Conservation (phyloP, 1,140 invertebrate genomes). For the Sycophila sp. region DNA sequence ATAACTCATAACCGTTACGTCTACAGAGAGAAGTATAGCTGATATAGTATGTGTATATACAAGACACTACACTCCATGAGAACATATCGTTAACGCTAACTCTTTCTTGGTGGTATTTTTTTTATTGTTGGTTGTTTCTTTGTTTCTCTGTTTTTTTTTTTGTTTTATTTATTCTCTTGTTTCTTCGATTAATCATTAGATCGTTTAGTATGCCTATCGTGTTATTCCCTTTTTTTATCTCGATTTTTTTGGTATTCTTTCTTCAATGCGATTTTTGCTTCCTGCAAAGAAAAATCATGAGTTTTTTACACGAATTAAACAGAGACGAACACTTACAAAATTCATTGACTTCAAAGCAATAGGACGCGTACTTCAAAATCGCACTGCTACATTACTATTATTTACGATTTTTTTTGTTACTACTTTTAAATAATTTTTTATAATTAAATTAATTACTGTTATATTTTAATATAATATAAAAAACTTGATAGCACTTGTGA, state of each 20-base stretch:
- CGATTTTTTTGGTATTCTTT: conserved; percentile 36
- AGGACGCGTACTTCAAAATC: no score
- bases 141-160: not conserved
- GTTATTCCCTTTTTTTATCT: conserved; percentile 37
- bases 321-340: no score
- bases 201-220: conserved; percentile 40
- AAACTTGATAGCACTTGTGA: no score
- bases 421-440: no score
- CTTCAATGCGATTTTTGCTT: conserved; percentile 29
- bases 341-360: no score
- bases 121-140: conserved; percentile 34
- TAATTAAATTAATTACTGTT: no score
- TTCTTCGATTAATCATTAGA: conserved; percentile 42
- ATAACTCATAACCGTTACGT: conserved; percentile 55
- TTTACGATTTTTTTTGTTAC: no score
- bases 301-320: not conserved
- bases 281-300: conserved; percentile 37
- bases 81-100: conserved; percentile 64
- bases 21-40: conserved; percentile 63
- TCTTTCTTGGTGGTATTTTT: conserved; percentile 56
- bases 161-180: not conserved
- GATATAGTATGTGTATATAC: conserved; percentile 63
- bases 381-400: no score
- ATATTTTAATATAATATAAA: no score
- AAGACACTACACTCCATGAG: conserved; percentile 65